Percentiles rank a stretch among this genome's conserved stretches.
phyloP scores from a whole-genome alignment of 2,888 invertebrate species.

The Dynastes grantii region DNA sequence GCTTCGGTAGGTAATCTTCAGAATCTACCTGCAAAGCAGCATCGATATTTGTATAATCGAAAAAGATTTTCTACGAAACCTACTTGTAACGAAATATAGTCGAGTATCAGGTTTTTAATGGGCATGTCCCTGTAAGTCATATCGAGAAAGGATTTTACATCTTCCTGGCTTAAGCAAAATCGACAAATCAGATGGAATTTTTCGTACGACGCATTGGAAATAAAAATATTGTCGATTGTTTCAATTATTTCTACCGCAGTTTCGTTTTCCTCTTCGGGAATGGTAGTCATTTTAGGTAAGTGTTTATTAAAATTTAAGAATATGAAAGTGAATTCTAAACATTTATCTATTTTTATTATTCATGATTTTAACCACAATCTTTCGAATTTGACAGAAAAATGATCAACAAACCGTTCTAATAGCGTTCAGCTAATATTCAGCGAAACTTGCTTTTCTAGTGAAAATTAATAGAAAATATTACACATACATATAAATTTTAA shows the following conservation, averaged over 20 bases:
- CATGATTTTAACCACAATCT: background rate
- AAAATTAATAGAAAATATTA: background rate
- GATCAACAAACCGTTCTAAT: background rate
- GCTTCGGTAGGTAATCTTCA: constrained; percentile 40
- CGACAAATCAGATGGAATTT: constrained; percentile 24
- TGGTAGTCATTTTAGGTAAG: too few relatives aligned
- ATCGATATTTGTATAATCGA: background rate
- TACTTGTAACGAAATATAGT: constrained; percentile 33
- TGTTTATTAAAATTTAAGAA: too few relatives aligned
- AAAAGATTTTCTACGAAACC: background rate
- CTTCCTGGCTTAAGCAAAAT: background rate
- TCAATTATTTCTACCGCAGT: background rate
- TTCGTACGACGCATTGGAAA: background rate
- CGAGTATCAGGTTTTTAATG: constrained; percentile 3
- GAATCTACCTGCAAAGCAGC: constrained; percentile 36
- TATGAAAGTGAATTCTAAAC: too few relatives aligned
- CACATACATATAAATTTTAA: too few relatives aligned
- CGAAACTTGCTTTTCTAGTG: background rate
- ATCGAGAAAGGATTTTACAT: constrained; percentile 8
- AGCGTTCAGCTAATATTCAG: constrained; percentile 1
- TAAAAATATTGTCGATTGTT: background rate
- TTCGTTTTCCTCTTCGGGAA: too few relatives aligned
- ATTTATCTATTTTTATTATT: too few relatives aligned
- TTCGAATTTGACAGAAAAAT: constrained; percentile 1
- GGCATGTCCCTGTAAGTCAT: constrained; percentile 4